Conservation (phyloP, 2,113 vertebrate species). For the Guaruba guarouba region DNA sequence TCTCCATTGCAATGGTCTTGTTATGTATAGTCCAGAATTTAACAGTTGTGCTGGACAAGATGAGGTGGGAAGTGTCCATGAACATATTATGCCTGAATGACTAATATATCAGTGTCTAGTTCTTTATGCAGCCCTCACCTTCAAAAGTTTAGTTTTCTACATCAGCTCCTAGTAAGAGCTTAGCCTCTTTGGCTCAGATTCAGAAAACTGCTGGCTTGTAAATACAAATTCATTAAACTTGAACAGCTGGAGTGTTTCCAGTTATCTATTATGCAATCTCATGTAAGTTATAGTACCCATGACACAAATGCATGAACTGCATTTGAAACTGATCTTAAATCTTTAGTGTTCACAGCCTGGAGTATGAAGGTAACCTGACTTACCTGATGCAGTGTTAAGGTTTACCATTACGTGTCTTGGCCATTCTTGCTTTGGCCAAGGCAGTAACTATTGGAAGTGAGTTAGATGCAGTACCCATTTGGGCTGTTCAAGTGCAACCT, state of each 20-base stretch:
- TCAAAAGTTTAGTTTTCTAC: constrained; percentile 5
- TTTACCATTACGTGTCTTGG: not conserved
- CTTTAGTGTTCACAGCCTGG: not conserved
- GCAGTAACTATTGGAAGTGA: rapidly evolving
- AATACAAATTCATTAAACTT: constrained; percentile 11
- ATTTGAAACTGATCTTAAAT: not conserved
- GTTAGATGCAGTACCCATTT: not conserved
- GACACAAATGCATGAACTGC: not conserved
- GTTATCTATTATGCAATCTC: not conserved
- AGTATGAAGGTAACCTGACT: not conserved
- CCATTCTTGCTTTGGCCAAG: not conserved
- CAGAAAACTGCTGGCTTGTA: constrained; percentile 3
- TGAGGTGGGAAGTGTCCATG: not conserved
- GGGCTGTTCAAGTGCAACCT: not conserved
- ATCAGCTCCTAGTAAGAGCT: not conserved
- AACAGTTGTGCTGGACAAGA: not conserved
- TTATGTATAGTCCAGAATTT: not conserved
- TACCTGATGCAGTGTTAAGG: not conserved
- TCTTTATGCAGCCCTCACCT: constrained; percentile 4
- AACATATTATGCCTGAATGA: not conserved
- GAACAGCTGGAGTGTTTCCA: constrained; percentile 34
- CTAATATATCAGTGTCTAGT: not conserved
- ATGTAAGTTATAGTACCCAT: not conserved
- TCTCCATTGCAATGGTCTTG: not conserved
- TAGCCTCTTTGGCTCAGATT: not conserved